Evolutionary conservation across 2,113 vertebrate species (phyloP).

Genomic region (Calyptommatus sinebrachiatus): DNA sequence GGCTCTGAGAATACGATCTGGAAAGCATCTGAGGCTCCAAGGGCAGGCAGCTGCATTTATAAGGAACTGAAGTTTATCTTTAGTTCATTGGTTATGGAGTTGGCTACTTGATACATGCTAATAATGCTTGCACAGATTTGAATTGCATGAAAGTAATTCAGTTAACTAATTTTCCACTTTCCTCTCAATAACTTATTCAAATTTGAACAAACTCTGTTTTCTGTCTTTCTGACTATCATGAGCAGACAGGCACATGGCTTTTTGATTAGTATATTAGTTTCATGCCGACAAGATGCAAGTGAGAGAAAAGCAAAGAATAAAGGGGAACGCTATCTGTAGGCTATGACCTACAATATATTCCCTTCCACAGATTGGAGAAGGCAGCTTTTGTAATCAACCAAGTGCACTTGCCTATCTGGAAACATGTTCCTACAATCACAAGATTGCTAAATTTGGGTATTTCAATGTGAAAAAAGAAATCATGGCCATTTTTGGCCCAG

Average conservation of each 20-base stretch:
- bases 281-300: neutral
- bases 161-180: neutral
- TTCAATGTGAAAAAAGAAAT: no score
- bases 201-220: neutral
- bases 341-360: neutral
- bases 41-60: neutral
- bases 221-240: neutral
- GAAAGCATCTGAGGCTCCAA: neutral
- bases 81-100: neutral
- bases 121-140: neutral
- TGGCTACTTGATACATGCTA: neutral
- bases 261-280: neutral
- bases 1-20: neutral
- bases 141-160: neutral
- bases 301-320: neutral
- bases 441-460: no score
- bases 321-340: neutral
- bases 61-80: slow-evolving; percentile 3
- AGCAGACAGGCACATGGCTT: neutral
- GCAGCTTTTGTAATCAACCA: neutral
- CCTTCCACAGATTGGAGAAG: no score
- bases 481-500: no score
- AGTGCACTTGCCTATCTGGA: no score
- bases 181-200: neutral
- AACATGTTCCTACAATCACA: no score